These are phyloP conservation scores for Corydoras maculifer DNA, from an alignment of 2,113 vertebrate species.

Conservation along the genomic window DNA sequence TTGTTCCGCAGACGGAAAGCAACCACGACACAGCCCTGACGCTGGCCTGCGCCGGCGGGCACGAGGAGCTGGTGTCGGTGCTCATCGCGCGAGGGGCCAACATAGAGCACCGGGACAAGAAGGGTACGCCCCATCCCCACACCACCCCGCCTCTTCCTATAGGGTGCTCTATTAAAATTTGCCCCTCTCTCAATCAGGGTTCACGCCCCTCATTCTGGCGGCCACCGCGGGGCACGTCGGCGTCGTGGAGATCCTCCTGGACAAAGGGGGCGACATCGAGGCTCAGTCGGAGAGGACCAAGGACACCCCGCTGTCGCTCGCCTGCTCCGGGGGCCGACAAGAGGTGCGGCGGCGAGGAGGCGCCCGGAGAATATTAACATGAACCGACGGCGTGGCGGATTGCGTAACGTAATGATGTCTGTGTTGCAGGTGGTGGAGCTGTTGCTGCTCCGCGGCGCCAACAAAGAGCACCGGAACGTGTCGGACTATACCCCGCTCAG, in stretches of 20 bases:
- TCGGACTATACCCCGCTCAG: constrained; percentile 97
- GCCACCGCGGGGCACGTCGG: constrained; percentile 96
- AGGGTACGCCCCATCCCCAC: constrained; percentile 65
- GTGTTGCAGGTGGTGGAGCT: constrained; percentile 85
- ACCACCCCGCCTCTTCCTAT: background rate
- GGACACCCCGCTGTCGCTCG: constrained; percentile 93
- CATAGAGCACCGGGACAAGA: constrained; percentile 97
- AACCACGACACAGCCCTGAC: constrained; percentile 97
- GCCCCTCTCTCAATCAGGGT: constrained; percentile 65
- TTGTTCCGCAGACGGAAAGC: constrained; percentile 82
- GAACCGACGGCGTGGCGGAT: too few species aligned
- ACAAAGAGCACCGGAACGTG: constrained; percentile 97
- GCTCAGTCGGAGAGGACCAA: constrained; percentile 98
- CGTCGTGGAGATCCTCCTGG: constrained; percentile 93
- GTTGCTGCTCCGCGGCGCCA: constrained; percentile 90
- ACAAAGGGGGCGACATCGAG: constrained; percentile 97
- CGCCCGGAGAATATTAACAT: background rate
- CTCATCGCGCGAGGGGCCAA: constrained; percentile 93
- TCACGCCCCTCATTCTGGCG: constrained; percentile 93
- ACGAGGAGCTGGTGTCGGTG: constrained; percentile 95
- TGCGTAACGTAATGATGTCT: constrained; percentile 19
- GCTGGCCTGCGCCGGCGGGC: constrained; percentile 91
- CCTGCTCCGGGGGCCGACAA: constrained; percentile 93
- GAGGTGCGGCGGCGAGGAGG: constrained; percentile 68
- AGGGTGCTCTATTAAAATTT: background rate